These are phyloP conservation scores for Brachymystax lenok DNA, from an alignment of 2,797 vertebrate species.

Conservation along the genomic window DNA sequence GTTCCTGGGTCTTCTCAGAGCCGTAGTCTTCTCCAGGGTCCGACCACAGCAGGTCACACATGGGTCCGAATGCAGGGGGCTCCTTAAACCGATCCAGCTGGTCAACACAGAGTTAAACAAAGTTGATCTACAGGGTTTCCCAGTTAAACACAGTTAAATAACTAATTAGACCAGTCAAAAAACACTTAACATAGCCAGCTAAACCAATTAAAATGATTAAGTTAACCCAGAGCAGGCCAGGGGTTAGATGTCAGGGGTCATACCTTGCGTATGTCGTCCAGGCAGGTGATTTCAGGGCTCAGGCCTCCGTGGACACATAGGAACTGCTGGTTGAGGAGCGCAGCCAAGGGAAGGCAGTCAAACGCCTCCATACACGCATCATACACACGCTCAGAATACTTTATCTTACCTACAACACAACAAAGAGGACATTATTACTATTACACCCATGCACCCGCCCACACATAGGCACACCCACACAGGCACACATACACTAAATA, in stretches of 20 bases:
- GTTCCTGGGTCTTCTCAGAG: constrained; percentile 92
- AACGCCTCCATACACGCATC: constrained; percentile 99
- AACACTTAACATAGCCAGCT: not conserved
- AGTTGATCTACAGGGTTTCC: not conserved
- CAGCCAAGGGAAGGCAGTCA: constrained; percentile 97
- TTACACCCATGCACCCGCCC: not conserved
- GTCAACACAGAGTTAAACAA: not conserved
- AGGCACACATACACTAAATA: not conserved
- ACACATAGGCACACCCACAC: constrained; percentile 8
- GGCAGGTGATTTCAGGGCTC: constrained; percentile 95
- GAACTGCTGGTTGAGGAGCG: constrained; percentile 98
- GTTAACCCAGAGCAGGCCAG: not conserved
- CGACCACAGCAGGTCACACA: constrained; percentile 98
- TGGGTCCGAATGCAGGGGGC: constrained; percentile 95
- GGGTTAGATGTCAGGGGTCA: not conserved
- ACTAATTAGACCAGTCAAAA: constrained; percentile 73
- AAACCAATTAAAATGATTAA: too few relatives aligned
- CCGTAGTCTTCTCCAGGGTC: constrained; percentile 98
- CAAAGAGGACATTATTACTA: constrained; percentile 12
- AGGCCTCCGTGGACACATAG: constrained; percentile 97
- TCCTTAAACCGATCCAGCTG: constrained; percentile 99
- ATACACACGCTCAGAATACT: constrained; percentile 96
- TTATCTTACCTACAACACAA: constrained; percentile 90
- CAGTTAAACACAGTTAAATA: not conserved
- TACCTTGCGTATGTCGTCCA: constrained; percentile 97